A percentile compares a stretch with the other conserved stretches of the same genome.
Evolutionary conservation across 1,140 invertebrate species (phyloP).

Genomic region (Samia ricini): DNA sequence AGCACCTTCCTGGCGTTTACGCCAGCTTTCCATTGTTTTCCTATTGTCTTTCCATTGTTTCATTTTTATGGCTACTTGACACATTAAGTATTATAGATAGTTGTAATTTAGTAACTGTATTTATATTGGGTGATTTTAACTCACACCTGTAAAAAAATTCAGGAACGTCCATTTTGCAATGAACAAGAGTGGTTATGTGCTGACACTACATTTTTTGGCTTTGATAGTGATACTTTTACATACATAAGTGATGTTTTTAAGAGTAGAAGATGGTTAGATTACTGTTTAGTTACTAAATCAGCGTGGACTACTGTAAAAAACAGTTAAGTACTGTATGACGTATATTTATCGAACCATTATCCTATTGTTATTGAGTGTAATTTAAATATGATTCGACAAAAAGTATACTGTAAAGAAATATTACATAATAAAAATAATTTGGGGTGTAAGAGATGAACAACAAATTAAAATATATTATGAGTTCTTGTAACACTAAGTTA

Average conservation of each 20-base stretch:
- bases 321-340: slow-evolving; percentile 21
- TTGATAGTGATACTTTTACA: slow-evolving; percentile 15
- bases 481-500: slow-evolving; percentile 15
- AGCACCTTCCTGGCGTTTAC: too few relatives aligned
- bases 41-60: too few relatives aligned
- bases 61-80: too few relatives aligned
- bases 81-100: slow-evolving; percentile 16
- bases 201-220: slow-evolving; percentile 21
- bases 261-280: slow-evolving; percentile 25
- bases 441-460: slow-evolving; percentile 15
- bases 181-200: slow-evolving; percentile 24
- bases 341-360: slow-evolving; percentile 28
- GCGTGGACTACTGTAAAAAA: slow-evolving; percentile 15
- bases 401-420: not conserved
- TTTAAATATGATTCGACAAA: slow-evolving; percentile 6
- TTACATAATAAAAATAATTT: slow-evolving; percentile 10
- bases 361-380: slow-evolving; percentile 19
- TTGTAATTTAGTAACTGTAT: slow-evolving; percentile 19
- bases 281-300: slow-evolving; percentile 20
- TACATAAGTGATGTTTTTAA: slow-evolving; percentile 31
- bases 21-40: too few relatives aligned
- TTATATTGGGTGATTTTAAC: slow-evolving; percentile 29
- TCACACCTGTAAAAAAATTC: slow-evolving; percentile 23
- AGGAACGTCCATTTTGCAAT: slow-evolving; percentile 21
- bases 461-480: slow-evolving; percentile 18